These are phyloP conservation scores for Steinernema hermaphroditum DNA, from an alignment of 2,888 invertebrate species.

Conservation along the genomic window DNA sequence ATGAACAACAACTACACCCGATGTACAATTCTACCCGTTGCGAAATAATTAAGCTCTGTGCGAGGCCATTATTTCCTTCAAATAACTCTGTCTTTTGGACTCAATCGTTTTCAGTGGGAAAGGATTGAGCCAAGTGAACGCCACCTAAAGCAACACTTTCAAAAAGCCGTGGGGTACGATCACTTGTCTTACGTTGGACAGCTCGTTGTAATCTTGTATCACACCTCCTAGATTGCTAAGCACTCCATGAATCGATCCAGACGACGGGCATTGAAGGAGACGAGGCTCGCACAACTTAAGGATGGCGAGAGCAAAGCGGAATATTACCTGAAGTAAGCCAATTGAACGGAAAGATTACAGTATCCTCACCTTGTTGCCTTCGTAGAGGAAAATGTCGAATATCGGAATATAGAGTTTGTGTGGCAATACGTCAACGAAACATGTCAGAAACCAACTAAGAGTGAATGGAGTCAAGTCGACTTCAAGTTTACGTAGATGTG, in stretches of 20 bases:
- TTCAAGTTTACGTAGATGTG: constrained; percentile 68
- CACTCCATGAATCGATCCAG: constrained; percentile 64
- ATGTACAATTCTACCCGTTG: background rate
- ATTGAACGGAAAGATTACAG: background rate
- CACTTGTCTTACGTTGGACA: constrained; percentile 67
- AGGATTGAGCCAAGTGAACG: constrained; percentile 70
- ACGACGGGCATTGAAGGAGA: constrained; percentile 67
- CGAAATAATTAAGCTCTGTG: constrained; percentile 41
- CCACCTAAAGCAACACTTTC: constrained; percentile 68
- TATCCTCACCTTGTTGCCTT: constrained; percentile 70
- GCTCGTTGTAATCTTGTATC: constrained; percentile 69
- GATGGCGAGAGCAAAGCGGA: constrained; percentile 71
- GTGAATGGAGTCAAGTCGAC: constrained; percentile 70
- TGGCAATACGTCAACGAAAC: constrained; percentile 71
- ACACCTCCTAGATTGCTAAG: constrained; percentile 69
- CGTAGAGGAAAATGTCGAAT: constrained; percentile 72
- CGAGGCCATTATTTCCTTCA: constrained; percentile 66
- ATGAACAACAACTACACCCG: background rate
- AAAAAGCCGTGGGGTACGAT: background rate
- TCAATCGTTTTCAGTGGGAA: constrained; percentile 69
- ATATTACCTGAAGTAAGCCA: constrained; percentile 68
- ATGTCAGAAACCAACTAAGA: constrained; percentile 72
- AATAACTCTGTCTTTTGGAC: constrained; percentile 68
- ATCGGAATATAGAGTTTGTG: constrained; percentile 70
- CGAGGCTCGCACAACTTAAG: constrained; percentile 70